Evolutionary conservation across 2,797 vertebrate species (phyloP).

Genomic region (Sebastes iracundus): DNA sequence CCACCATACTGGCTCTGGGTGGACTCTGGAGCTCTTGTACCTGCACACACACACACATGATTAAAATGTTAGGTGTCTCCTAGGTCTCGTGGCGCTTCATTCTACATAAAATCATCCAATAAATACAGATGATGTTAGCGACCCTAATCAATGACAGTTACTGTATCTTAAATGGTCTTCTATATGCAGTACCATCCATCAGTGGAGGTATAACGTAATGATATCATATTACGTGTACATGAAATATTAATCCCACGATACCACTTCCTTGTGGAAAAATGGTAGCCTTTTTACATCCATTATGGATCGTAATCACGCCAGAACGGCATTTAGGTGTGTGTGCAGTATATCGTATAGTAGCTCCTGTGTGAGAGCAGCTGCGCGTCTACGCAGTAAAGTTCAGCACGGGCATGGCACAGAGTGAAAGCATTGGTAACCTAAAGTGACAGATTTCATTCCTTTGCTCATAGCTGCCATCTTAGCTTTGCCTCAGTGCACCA

Average conservation of each 20-base stretch:
- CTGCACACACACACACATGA: slow-evolving; percentile 66
- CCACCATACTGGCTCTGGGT: slow-evolving; percentile 93
- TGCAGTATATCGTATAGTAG: slow-evolving; percentile 7
- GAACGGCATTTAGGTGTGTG: slow-evolving; percentile 21
- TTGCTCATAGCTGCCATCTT: slow-evolving; percentile 78
- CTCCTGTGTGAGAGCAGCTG: slow-evolving; percentile 26
- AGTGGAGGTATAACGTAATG: neutral
- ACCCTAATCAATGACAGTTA: neutral
- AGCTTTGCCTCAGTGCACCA: slow-evolving; percentile 67
- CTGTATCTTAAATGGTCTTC: neutral
- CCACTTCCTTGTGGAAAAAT: slow-evolving; percentile 11
- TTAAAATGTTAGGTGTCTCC: neutral
- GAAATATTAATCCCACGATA: slow-evolving; percentile 40
- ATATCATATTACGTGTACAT: slow-evolving; percentile 23
- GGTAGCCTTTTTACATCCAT: slow-evolving; percentile 33
- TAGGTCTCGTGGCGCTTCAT: neutral
- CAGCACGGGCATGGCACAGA: slow-evolving; percentile 45
- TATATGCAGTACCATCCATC: neutral
- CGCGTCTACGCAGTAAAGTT: slow-evolving; percentile 11
- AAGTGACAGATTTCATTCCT: slow-evolving; percentile 81
- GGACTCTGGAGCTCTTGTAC: slow-evolving; percentile 96
- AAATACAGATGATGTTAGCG: neutral
- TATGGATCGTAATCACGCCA: slow-evolving; percentile 28
- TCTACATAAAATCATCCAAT: neutral
- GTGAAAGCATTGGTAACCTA: slow-evolving; percentile 72